Percentiles rank a stretch among this genome's conserved stretches.
Evolutionary conservation across 2,797 vertebrate genomes (phyloP).

Genomic region (Apodemus agrarius): DNA sequence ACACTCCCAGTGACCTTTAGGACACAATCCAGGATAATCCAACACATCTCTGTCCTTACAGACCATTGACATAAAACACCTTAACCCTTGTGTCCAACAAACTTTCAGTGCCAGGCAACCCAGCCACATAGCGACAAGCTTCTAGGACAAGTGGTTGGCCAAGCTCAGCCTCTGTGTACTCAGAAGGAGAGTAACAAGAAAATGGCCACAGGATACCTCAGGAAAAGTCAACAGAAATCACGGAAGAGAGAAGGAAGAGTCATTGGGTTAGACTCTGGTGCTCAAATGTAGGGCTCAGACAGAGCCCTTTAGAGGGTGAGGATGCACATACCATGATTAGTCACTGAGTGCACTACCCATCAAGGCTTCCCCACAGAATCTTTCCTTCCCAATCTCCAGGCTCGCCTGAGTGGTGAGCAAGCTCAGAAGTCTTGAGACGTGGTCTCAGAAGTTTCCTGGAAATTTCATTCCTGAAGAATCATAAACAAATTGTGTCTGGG

Average conservation of each 20-base stretch:
- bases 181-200: background rate
- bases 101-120: no score
- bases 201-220: background rate
- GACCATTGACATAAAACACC: background rate
- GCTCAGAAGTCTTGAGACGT: background rate
- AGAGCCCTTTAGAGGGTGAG: background rate
- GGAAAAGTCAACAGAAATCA: background rate
- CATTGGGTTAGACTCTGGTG: no score
- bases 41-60: background rate
- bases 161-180: background rate
- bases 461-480: background rate
- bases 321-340: background rate
- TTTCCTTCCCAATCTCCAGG: background rate
- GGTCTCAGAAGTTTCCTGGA: background rate
- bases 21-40: background rate
- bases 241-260: background rate
- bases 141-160: background rate
- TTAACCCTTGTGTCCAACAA: background rate
- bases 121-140: background rate
- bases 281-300: background rate
- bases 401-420: background rate
- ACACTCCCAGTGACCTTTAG: background rate
- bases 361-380: background rate
- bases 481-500: background rate
- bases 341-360: background rate